Evolutionary conservation across 2,888 invertebrate species (phyloP).

Genomic region (Sminthurinus aureus): DNA sequence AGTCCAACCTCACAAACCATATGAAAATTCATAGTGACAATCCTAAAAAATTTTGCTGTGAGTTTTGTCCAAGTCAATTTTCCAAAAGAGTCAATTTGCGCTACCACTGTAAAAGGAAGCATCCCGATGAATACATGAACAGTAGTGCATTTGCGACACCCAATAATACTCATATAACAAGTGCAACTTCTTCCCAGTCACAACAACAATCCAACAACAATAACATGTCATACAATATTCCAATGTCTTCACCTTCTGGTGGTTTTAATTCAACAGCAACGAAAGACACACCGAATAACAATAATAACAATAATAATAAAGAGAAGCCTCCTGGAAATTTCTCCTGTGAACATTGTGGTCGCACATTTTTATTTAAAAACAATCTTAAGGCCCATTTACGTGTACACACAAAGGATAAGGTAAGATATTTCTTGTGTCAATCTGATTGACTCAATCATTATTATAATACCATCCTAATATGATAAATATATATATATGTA

Average conservation of each 20-base stretch:
- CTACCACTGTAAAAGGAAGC: slow-evolving; percentile 58
- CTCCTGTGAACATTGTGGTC: slow-evolving; percentile 58
- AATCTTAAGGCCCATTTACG: slow-evolving; percentile 59
- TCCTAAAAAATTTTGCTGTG: slow-evolving; percentile 58
- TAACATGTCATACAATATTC: slow-evolving; percentile 21
- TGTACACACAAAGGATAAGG: slow-evolving; percentile 57
- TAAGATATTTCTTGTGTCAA: neutral
- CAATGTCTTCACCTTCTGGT: slow-evolving; percentile 25
- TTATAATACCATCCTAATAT: neutral
- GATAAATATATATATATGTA: neutral
- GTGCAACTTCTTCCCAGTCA: slow-evolving; percentile 14
- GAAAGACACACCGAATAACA: slow-evolving; percentile 18
- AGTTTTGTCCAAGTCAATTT: slow-evolving; percentile 58
- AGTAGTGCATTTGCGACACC: slow-evolving; percentile 22
- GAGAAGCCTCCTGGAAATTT: slow-evolving; percentile 57
- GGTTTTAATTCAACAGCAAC: slow-evolving; percentile 30
- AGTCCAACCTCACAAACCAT: slow-evolving; percentile 55
- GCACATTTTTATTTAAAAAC: slow-evolving; percentile 55
- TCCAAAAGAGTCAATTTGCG: slow-evolving; percentile 58
- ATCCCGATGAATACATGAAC: slow-evolving; percentile 46
- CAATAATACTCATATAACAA: slow-evolving; percentile 42
- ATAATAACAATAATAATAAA: slow-evolving; percentile 37
- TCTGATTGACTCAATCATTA: neutral
- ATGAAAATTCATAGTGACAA: slow-evolving; percentile 54
- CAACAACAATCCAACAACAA: slow-evolving; percentile 18